Conservation (phyloP, 2,888 invertebrate genomes). For the Amiota minor region DNA sequence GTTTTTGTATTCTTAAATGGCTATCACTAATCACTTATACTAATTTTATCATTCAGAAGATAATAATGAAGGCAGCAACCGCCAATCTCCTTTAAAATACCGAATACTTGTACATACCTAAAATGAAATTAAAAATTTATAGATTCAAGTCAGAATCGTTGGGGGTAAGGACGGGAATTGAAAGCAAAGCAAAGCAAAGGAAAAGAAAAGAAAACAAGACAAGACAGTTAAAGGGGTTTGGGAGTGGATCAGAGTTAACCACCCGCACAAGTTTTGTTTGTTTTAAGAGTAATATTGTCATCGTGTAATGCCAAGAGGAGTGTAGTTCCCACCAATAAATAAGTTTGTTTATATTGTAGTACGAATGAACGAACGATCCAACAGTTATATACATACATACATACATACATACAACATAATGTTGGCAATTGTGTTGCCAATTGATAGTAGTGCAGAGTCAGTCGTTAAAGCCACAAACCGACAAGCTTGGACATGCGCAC, state of each 20-base stretch:
- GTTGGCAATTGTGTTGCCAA: conserved; percentile 62
- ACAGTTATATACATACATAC: conserved; percentile 51
- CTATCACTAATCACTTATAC: conserved; percentile 46
- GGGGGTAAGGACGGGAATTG: background rate
- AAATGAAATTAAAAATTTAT: conserved; percentile 29
- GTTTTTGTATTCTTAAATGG: conserved; percentile 49
- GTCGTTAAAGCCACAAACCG: background rate
- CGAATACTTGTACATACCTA: conserved; percentile 42
- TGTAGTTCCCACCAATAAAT: conserved; percentile 20
- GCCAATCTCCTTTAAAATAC: too few species aligned
- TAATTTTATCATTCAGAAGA: conserved; percentile 34
- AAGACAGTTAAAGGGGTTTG: too few species aligned
- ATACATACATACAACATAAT: conserved; percentile 38
- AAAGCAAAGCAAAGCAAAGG: background rate
- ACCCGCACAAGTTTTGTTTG: conserved; percentile 1
- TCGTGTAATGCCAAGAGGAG: conserved; percentile 2
- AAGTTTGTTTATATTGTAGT: background rate
- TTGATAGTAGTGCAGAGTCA: conserved; percentile 15
- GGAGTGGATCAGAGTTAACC: conserved; percentile 2
- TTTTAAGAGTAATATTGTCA: background rate
- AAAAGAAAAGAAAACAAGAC: background rate
- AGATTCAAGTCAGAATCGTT: conserved; percentile 25
- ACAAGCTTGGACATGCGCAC: too few species aligned
- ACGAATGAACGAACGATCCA: background rate
- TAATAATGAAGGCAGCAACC: conserved; percentile 48